Evolutionary conservation across 2,888 invertebrate genomes (phyloP).

Genomic region (Drosophila pseudotalamancana): DNA sequence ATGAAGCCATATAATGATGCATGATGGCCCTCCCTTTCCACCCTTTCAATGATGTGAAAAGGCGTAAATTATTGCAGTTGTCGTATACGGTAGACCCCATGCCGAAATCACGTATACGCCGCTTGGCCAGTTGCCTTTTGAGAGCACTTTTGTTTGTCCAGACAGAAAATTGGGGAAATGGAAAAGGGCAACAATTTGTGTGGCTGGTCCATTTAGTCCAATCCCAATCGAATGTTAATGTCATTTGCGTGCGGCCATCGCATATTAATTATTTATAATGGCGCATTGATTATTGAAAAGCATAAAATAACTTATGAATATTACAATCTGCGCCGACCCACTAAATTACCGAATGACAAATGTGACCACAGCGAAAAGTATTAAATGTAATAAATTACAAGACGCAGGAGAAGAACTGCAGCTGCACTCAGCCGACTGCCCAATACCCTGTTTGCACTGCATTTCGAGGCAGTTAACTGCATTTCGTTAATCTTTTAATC

Average conservation of each 20-base stretch:
- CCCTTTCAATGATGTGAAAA: too few species aligned
- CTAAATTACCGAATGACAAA: constrained; percentile 68
- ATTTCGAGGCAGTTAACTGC: too few species aligned
- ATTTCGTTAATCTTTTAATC: too few species aligned
- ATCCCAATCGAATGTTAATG: constrained; percentile 17
- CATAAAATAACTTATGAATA: constrained; percentile 41
- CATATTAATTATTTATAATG: constrained; percentile 47
- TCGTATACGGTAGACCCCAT: constrained; percentile 2
- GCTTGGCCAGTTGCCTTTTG: constrained; percentile 1
- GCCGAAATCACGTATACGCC: constrained; percentile 20
- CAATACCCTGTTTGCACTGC: not conserved
- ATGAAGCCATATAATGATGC: constrained; percentile 45
- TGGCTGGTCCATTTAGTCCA: constrained; percentile 12
- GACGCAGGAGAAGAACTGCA: constrained; percentile 1
- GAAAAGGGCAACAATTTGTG: constrained; percentile 18
- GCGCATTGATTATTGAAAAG: constrained; percentile 49
- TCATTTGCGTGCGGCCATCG: constrained; percentile 10
- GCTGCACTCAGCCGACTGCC: not conserved
- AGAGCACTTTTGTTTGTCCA: too few species aligned
- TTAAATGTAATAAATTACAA: constrained; percentile 55
- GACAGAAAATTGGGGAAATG: too few species aligned
- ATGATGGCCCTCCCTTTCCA: not conserved
- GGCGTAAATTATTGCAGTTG: constrained; percentile 48
- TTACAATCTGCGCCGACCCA: constrained; percentile 40
- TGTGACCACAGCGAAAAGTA: constrained; percentile 35